Percentiles rank a stretch among this genome's conserved stretches.
Conservation (phyloP, 2,113 vertebrate genomes). For the Silurus glanis region DNA sequence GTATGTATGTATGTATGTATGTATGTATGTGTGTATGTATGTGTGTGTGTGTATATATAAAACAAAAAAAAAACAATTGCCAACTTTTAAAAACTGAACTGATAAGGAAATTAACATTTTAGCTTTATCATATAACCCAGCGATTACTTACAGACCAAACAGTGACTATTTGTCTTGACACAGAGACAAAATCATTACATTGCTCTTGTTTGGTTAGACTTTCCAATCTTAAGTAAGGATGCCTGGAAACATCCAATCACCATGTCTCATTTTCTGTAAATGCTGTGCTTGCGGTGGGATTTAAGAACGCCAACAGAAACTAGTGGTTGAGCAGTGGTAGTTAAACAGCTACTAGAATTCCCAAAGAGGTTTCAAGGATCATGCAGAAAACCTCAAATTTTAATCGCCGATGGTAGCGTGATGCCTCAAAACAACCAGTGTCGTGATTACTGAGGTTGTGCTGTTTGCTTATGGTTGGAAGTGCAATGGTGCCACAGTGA, state of each 20-base stretch:
- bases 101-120: conserved; percentile 12
- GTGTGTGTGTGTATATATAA: too few relatives aligned
- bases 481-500: neutral
- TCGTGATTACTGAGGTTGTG: too few relatives aligned
- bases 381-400: conserved; percentile 10
- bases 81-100: conserved; percentile 7
- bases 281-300: neutral
- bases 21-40: too few relatives aligned
- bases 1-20: too few relatives aligned
- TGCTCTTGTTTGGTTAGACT: neutral
- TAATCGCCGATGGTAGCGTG: neutral
- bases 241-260: neutral
- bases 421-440: conserved; percentile 6
- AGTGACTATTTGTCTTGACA: conserved; percentile 22
- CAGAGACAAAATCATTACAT: conserved; percentile 18
- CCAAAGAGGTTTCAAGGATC: neutral
- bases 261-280: neutral
- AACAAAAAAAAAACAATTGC: too few relatives aligned
- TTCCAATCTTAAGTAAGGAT: neutral
- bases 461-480: conserved; percentile 16
- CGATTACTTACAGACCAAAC: conserved; percentile 27
- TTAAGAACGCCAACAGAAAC: neutral
- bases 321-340: neutral
- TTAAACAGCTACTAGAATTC: conserved; percentile 11
- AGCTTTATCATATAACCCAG: neutral